Percentiles rank a stretch among this genome's conserved stretches.
These are phyloP conservation scores for Opisthocomus hoazin DNA, from an alignment of 2,113 vertebrate genomes.

Conservation along the genomic window DNA sequence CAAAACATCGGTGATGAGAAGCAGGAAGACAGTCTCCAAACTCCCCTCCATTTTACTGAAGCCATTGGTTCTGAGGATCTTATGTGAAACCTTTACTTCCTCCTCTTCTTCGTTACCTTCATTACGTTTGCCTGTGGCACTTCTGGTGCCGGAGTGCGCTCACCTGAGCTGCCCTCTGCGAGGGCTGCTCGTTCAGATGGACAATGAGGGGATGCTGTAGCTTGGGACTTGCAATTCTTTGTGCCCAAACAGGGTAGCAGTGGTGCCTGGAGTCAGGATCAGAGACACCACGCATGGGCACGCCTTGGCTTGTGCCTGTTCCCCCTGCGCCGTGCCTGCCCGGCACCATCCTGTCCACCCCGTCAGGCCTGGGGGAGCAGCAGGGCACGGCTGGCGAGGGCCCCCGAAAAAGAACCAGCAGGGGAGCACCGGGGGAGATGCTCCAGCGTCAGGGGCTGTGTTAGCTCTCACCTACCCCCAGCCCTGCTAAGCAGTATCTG, in stretches of 20 bases:
- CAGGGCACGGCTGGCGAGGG: background rate
- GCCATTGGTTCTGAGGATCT: background rate
- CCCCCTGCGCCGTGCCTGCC: background rate
- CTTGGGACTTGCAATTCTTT: background rate
- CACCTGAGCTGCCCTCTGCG: background rate
- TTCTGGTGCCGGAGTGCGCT: background rate
- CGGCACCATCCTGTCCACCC: background rate
- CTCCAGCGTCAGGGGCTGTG: background rate
- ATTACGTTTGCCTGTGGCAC: too few species aligned
- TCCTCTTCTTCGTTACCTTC: background rate
- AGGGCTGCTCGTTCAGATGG: background rate
- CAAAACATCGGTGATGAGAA: accelerated
- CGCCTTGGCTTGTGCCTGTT: accelerated
- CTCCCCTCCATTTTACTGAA: background rate
- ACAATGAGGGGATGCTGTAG: background rate
- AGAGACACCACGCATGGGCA: background rate
- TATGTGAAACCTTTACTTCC: background rate
- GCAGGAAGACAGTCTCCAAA: background rate
- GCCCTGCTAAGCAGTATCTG: conserved; percentile 3
- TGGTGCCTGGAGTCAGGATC: background rate
- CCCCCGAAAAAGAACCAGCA: background rate
- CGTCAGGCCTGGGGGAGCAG: background rate
- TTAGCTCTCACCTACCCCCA: background rate
- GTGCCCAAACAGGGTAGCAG: background rate
- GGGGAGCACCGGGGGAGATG: background rate